A percentile compares a stretch with the other conserved stretches of the same genome.
These are phyloP conservation scores for Ormyrus pomaceus DNA, from an alignment of 2,888 invertebrate species.

Conservation along the genomic window DNA sequence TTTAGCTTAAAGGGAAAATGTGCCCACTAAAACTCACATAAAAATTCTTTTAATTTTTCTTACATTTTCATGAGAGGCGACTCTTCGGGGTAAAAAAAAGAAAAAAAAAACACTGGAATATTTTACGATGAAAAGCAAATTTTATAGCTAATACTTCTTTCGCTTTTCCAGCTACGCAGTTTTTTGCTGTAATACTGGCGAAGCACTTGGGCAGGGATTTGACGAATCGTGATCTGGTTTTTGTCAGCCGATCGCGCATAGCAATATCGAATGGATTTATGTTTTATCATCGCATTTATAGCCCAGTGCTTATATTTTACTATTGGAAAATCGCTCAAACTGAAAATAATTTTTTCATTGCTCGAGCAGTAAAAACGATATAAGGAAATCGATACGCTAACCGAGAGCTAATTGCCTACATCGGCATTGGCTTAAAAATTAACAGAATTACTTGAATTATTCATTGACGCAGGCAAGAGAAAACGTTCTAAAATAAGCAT, in stretches of 20 bases:
- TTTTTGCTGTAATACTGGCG: slow-evolving; percentile 6
- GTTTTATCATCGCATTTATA: background rate
- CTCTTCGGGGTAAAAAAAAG: background rate
- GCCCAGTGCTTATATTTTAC: background rate
- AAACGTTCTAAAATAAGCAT: no score
- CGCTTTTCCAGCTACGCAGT: background rate
- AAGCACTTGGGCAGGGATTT: slow-evolving; percentile 2
- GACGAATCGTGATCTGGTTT: slow-evolving; percentile 14
- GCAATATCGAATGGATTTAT: slow-evolving; percentile 5
- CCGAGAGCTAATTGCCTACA: no score
- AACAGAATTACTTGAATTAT: no score
- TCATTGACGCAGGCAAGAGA: no score
- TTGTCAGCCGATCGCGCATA: background rate
- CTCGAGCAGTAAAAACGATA: no score
- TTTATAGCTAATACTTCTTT: slow-evolving; percentile 6
- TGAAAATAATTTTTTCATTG: no score
- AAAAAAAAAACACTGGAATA: background rate
- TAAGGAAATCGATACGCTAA: no score
- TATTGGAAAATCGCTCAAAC: no score
- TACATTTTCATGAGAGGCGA: slow-evolving; percentile 13
- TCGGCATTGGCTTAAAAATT: no score
- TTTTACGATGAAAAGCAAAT: slow-evolving; percentile 22
- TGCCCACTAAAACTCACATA: slow-evolving; percentile 18
- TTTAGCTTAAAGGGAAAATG: slow-evolving; percentile 11
- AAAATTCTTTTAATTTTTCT: slow-evolving; percentile 40